A percentile compares a stretch with the other conserved stretches of the same genome.
Evolutionary conservation across 2,113 vertebrate species (phyloP).

Genomic region (Xenus cinereus): DNA sequence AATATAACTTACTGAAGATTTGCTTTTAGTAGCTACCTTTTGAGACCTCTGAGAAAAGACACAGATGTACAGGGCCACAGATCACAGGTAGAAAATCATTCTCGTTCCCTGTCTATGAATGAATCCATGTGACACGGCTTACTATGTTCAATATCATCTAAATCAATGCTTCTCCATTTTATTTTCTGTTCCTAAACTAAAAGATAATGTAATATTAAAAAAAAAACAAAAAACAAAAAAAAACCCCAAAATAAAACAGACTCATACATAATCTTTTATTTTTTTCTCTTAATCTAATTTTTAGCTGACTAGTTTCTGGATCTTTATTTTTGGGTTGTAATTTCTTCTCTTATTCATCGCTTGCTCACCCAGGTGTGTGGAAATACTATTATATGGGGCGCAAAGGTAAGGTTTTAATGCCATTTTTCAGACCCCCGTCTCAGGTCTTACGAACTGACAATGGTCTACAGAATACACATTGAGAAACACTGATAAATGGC

Average conservation of each 20-base stretch:
- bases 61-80: neutral
- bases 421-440: neutral
- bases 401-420: neutral
- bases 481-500: neutral
- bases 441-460: neutral
- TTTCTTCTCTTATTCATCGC: neutral
- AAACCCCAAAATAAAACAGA: neutral
- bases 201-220: neutral
- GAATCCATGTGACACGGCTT: neutral
- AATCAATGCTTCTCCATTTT: neutral
- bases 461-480: rapidly evolving
- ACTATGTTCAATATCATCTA: neutral
- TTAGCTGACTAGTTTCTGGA: neutral
- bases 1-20: neutral
- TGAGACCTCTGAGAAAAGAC: neutral
- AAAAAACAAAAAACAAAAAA: neutral
- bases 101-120: neutral
- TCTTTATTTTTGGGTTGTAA: neutral
- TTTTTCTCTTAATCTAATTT: neutral
- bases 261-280: neutral
- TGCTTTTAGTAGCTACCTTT: neutral
- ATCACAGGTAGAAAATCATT: neutral
- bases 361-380: neutral
- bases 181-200: neutral
- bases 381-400: neutral